Evolutionary conservation across 2,888 invertebrate genomes (phyloP).

Genomic region (Sphinx pinastri): DNA sequence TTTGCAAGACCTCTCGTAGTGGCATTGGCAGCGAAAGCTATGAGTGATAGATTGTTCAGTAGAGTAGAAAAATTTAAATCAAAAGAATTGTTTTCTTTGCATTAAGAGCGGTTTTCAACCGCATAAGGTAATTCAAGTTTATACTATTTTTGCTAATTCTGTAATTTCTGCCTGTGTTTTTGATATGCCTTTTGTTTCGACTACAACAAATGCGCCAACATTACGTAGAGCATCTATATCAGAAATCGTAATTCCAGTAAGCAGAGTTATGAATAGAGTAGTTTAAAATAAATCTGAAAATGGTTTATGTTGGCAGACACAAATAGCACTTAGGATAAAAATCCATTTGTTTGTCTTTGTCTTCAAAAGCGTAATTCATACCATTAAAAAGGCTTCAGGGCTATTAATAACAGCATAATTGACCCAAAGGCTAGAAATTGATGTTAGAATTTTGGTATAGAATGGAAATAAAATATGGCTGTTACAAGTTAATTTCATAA

Average conservation of each 20-base stretch:
- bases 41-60: too few species aligned
- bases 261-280: not conserved
- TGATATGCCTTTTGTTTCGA: not conserved
- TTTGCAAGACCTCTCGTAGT: too few species aligned
- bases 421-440: not conserved
- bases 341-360: constrained; percentile 15
- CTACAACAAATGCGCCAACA: not conserved
- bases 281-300: not conserved
- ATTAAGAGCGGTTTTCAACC: too few species aligned
- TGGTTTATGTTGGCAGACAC: not conserved
- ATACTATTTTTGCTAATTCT: not conserved
- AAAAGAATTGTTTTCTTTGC: too few species aligned
- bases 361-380: constrained; percentile 4
- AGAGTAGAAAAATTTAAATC: too few species aligned
- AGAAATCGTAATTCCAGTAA: not conserved
- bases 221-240: not conserved
- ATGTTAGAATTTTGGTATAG: not conserved
- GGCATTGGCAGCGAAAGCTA: too few species aligned
- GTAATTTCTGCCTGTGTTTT: not conserved
- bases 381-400: constrained; percentile 32
- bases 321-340: constrained; percentile 5
- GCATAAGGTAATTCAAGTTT: too few species aligned
- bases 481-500: not conserved
- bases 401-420: not conserved
- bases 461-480: not conserved